Conservation (phyloP, 2,888 invertebrate genomes). For the Cataglyphis cursor region DNA sequence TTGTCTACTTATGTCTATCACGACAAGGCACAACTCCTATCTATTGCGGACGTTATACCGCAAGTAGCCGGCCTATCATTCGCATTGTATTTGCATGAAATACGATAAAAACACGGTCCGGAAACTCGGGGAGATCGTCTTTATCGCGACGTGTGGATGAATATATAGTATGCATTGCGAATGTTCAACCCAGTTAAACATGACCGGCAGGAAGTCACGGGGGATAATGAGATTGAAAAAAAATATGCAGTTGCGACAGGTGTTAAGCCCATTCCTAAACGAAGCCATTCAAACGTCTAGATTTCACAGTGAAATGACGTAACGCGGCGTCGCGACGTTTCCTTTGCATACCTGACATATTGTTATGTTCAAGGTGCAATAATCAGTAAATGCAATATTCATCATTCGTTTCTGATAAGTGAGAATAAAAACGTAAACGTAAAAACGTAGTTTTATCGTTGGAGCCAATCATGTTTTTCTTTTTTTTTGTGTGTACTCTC, state of each 20-base stretch:
- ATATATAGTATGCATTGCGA: neutral
- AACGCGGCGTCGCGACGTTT: constrained; percentile 53
- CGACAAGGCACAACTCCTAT: constrained; percentile 29
- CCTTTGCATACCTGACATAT: constrained; percentile 26
- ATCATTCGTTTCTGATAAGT: neutral
- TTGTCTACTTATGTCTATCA: constrained; percentile 54
- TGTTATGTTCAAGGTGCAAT: neutral
- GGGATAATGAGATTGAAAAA: constrained; percentile 79
- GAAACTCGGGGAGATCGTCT: constrained; percentile 24
- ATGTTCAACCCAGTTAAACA: constrained; percentile 67
- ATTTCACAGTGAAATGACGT: constrained; percentile 73
- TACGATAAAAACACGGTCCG: constrained; percentile 40
- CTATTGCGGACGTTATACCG: constrained; percentile 49
- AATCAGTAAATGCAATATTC: neutral
- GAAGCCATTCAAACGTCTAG: constrained; percentile 83
- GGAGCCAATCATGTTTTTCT: neutral
- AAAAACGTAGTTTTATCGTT: neutral
- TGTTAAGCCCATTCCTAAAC: constrained; percentile 85
- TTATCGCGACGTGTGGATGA: constrained; percentile 35
- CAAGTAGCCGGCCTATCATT: constrained; percentile 45
- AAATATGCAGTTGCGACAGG: constrained; percentile 77
- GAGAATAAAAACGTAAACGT: neutral
- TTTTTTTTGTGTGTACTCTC: neutral
- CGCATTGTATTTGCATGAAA: constrained; percentile 47
- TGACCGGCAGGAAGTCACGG: constrained; percentile 57